Evolutionary conservation across 2,888 invertebrate species (phyloP), one percentile per base, ranked within the genome.

Genomic region (Pediacus dermestoides): DNA sequence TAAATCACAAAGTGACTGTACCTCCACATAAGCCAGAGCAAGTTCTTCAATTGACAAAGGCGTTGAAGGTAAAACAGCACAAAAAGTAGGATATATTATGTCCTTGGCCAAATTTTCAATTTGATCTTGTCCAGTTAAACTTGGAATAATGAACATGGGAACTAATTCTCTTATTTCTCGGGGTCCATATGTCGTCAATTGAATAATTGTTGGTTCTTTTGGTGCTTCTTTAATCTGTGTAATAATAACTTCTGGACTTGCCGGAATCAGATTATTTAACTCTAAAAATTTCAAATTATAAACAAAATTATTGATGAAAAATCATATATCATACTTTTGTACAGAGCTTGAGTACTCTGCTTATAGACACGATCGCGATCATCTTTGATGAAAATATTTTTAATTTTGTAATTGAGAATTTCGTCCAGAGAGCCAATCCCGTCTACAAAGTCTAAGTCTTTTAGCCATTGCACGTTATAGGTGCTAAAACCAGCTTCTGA

Each of bases 131-230:
- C 60, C 60, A n/a, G 58, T 60, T 13, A 71, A 44, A 4, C 71
- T 70, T 4, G 71, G 69, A 25, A 71, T 57, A 2, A 71, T 50
- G 42, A 72, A 70, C 1, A 71, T 44, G 0, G 71, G 70, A 2
- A 63, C 63, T 8, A 67, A 36, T 37, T 70, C 69, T 26, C 67
- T 45, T 10, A 65, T 61, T 39, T 58, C 61, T 7, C 58, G 48
- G 2, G 69, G 65, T 28, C 67, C 67, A 12, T 60, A 54, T 1
- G 70, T 67, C 13, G 61, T 50, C 2, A 70, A 41, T 44, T 70
- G 69, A 1, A 61, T 42, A 16, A 70, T 50, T 30, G 58, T 56
- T 1, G 67, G 60, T 45, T 60, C 58, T 2, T 48, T 38, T 3
- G 64, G 60, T 0, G 64, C 53, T 4, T 50, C 37, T 16, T 32